phyloP scores from a whole-genome alignment of 2,113 vertebrate species.

The Candoia aspera region DNA sequence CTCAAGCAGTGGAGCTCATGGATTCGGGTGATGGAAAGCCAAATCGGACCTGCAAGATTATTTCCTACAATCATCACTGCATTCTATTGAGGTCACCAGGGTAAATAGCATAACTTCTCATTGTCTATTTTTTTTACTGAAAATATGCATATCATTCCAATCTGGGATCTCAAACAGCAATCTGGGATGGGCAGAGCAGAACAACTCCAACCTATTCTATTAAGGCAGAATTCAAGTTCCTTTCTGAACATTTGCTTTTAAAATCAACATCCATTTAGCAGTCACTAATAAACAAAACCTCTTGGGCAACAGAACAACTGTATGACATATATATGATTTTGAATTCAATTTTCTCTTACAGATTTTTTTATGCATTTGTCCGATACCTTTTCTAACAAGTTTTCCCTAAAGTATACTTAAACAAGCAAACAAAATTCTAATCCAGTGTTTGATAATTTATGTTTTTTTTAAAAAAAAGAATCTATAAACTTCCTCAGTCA shows the following conservation, averaged over 20 bases:
- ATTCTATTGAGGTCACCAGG: rapidly evolving
- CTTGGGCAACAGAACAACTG: not conserved
- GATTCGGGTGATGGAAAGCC: slow-evolving; percentile 28
- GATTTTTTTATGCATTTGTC: not conserved
- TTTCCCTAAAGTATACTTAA: not conserved
- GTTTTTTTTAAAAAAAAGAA: not conserved
- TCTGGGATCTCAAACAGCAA: not conserved
- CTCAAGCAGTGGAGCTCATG: slow-evolving; percentile 35
- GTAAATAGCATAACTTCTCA: not conserved
- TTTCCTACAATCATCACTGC: not conserved
- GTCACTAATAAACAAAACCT: not conserved
- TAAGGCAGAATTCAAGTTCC: not conserved
- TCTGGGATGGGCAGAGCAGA: not conserved
- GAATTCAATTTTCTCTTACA: not conserved
- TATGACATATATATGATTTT: not conserved
- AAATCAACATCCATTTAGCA: not conserved
- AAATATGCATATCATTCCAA: not conserved
- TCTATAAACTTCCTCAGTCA: not conserved
- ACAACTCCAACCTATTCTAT: not conserved
- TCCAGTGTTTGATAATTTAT: not conserved
- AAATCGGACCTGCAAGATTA: slow-evolving; percentile 32
- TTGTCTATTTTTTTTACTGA: not conserved
- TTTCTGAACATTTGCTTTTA: not conserved
- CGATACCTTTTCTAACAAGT: not conserved
- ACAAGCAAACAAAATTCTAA: not conserved